phyloP scores from a whole-genome alignment of 2,113 vertebrate genomes.

The Crotalus viridis region DNA sequence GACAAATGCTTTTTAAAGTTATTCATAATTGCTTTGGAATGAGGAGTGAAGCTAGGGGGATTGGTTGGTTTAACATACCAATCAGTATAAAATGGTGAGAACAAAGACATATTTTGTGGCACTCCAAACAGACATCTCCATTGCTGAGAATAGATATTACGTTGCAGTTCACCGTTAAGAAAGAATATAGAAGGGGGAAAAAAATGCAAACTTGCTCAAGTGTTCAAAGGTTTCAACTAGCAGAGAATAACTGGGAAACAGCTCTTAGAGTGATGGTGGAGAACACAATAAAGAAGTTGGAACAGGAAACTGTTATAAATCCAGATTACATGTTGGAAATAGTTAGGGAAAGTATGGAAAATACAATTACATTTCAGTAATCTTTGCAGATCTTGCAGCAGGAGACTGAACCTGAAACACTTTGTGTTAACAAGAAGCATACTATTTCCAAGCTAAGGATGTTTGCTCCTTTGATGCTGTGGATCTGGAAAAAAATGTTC shows the following conservation, averaged over 20 bases:
- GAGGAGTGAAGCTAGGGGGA: not conserved
- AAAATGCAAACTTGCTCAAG: not conserved
- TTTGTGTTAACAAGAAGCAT: not conserved
- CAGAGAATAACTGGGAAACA: not conserved
- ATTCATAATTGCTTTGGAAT: not conserved
- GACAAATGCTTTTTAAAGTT: not conserved
- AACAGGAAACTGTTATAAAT: not conserved
- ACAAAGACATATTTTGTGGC: not conserved
- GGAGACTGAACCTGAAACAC: not conserved
- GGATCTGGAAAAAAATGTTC: not conserved
- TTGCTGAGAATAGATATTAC: not conserved
- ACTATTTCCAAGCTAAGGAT: not conserved
- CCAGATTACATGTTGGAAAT: not conserved
- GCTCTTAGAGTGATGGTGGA: not conserved
- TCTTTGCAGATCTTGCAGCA: not conserved
- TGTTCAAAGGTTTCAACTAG: not conserved
- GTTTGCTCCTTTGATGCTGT: not conserved
- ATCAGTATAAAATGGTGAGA: not conserved
- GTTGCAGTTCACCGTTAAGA: not conserved
- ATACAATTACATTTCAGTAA: not conserved
- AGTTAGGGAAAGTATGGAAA: not conserved
- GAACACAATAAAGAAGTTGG: not conserved
- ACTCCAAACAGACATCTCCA: not conserved
- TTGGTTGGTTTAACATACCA: not conserved
- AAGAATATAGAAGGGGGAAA: not conserved